Evolutionary conservation across 2,888 invertebrate genomes (phyloP), one percentile per base, ranked within the genome.

Genomic region (Hyles lineata): DNA sequence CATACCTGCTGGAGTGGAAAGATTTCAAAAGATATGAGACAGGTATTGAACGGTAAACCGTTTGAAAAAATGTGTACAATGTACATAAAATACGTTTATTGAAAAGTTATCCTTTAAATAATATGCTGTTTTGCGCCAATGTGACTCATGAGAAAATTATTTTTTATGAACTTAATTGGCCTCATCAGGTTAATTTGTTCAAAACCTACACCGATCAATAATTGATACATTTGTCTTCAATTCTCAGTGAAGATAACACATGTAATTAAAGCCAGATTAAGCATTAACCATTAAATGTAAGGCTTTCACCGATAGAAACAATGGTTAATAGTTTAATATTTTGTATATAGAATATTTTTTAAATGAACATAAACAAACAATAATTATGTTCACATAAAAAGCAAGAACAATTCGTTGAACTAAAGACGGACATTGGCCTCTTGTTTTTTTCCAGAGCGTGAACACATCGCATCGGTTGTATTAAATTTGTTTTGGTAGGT

Each of bases 381-480:
- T 62, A 62, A 21, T 21, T 67, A 19, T 71, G 59, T 35, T 63
- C 23, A 19, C 25, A 67, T 19, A 70, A 70, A 8, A 25, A 58
- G 32, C 52, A 58, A 55, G 50, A 55, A 55, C 79, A 86, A 88
- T 87, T 89, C 87, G 87, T 85, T 88, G 87, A 90, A 92, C 89
- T 87, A 86, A 90, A 91, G 89, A 88, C 91, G 94, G 92, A 87
- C 94, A 83, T 90, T 94, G 94, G 92, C 92, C 94, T 89, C 90
- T 43, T 74, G 82, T 86, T 89, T 90, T 87, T 90, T 91, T 90
- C 86, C 85, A 83, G 82, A 83, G 83, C 80, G 80, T 82, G 82
- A 86, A 80, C 43, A 63, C 72, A 72, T 58, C 85, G 80, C 83
- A 77, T 82, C 73, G 79, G 79, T 63, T 72, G 43, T 67, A 67